Base-by-base conservation (phyloP, 1,140 invertebrate genomes). In the Philopotamus ludificatus region DNA sequence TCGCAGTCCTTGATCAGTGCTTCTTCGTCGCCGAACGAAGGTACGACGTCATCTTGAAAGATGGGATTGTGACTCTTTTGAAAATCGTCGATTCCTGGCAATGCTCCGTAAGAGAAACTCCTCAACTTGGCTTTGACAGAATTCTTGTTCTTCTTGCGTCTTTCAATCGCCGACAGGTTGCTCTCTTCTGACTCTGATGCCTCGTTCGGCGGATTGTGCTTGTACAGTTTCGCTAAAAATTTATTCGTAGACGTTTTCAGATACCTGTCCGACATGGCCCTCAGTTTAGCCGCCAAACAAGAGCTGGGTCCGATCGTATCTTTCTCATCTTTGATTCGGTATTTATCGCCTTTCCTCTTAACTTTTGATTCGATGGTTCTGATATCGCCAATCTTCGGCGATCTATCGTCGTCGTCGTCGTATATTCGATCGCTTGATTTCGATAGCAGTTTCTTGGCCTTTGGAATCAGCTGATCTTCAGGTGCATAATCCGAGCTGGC, bases 51-150 rank as follows among this genome's bases (percentile, higher is more conserved):
- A 54, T 85, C 84, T 63, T 83, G 79, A 70, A 81, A 85, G 9
- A 86, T 75, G n/a, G 83, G 81, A 73, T 79, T 81, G 61, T 84
- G 85, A 62, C 82, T 83, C 67, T 84, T 86, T 66, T 86, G 82
- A 51, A 90, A 84, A 71, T 89, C 88, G 60, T 89, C 87, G 51
- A 91, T 75, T 0, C 87, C 87, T 0, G 88, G 88, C 41, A 90
- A 72, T 2, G 87, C 85, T 1, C 88, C 89, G 66, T 89, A 90
- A 0, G 89, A 90, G 72, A 90, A 90, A 71, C 88, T 90, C 10
- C 89, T 77, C 41, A 88, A 72, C 74, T 88, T 86, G 18, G 83
- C 82, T 68, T 82, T 82, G 0, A 83, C 82, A 16, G 79, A 78
- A 54, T 79, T 81, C 69, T 75, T 76, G 70, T 75, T 77, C 57